Evolutionary conservation across 2,113 vertebrate genomes (phyloP).

Genomic region (Lophius piscatorius): DNA sequence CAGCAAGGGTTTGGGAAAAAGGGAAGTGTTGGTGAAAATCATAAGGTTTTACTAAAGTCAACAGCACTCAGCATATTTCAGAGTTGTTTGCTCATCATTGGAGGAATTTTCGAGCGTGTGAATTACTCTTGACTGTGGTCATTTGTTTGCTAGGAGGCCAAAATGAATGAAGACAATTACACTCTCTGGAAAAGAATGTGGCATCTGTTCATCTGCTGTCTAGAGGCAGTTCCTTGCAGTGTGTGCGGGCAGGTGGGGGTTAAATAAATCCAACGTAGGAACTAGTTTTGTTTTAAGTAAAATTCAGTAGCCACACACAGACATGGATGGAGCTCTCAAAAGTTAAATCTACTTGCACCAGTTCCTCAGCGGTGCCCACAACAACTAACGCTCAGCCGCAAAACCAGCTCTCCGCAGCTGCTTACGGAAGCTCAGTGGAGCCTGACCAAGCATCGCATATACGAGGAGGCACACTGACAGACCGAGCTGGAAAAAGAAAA

Average conservation of each 20-base stretch:
- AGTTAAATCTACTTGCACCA: constrained; percentile 9
- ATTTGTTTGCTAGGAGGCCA: constrained; percentile 59
- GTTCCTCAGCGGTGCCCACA: constrained; percentile 48
- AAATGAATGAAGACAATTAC: constrained; percentile 54
- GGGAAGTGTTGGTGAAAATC: constrained; percentile 8
- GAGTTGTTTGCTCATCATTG: constrained; percentile 29
- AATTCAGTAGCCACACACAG: constrained; percentile 7
- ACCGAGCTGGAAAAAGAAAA: constrained; percentile 18
- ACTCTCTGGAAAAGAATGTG: constrained; percentile 35
- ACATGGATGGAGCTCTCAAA: background rate
- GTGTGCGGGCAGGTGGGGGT: background rate
- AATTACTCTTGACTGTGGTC: constrained; percentile 29
- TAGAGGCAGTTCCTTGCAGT: constrained; percentile 14
- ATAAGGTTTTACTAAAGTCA: background rate
- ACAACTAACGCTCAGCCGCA: constrained; percentile 61
- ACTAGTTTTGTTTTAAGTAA: constrained; percentile 1
- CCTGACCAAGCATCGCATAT: constrained; percentile 46
- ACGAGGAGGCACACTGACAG: constrained; percentile 12
- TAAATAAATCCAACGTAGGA: background rate
- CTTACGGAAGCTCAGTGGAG: constrained; percentile 55
- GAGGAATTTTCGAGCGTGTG: constrained; percentile 42
- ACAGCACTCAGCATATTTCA: constrained; percentile 35
- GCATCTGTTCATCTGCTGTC: constrained; percentile 35
- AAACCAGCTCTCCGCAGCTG: constrained; percentile 68
- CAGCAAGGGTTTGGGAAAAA: constrained; percentile 14